Conservation (phyloP, 2,888 invertebrate species). For the Salticus scenicus region DNA sequence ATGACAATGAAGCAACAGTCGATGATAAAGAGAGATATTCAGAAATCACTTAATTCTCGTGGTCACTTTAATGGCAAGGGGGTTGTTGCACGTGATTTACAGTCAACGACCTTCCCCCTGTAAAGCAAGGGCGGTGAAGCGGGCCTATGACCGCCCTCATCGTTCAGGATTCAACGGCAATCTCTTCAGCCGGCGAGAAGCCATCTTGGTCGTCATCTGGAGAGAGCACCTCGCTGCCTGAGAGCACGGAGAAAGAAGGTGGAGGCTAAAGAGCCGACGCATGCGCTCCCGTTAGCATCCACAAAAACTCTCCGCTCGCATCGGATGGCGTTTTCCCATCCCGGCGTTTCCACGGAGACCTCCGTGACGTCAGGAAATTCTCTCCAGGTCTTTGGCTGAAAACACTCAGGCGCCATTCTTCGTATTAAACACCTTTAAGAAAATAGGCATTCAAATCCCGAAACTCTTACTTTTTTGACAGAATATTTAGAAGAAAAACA, state of each 20-base stretch:
- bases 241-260: not conserved
- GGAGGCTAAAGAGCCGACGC: constrained; percentile 7
- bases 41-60: not conserved
- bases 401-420: constrained; percentile 2
- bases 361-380: constrained; percentile 47
- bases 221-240: not conserved
- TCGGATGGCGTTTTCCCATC: constrained; percentile 53
- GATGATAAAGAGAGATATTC: too few species aligned
- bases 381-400: constrained; percentile 1
- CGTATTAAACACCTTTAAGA: not conserved
- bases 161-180: not conserved
- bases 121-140: constrained; percentile 31
- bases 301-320: constrained; percentile 51
- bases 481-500: too few species aligned
- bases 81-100: constrained; percentile 31
- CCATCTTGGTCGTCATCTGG: constrained; percentile 62
- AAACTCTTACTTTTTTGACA: not conserved
- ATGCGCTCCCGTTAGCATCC: constrained; percentile 36
- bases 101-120: constrained; percentile 34
- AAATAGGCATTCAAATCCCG: not conserved
- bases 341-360: constrained; percentile 50
- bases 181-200: constrained; percentile 39
- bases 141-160: constrained; percentile 15
- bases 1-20: not conserved
- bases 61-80: not conserved